These are phyloP conservation scores for Pseudochaenichthys georgianus DNA, from an alignment of 2,797 vertebrate genomes.

Conservation along the genomic window DNA sequence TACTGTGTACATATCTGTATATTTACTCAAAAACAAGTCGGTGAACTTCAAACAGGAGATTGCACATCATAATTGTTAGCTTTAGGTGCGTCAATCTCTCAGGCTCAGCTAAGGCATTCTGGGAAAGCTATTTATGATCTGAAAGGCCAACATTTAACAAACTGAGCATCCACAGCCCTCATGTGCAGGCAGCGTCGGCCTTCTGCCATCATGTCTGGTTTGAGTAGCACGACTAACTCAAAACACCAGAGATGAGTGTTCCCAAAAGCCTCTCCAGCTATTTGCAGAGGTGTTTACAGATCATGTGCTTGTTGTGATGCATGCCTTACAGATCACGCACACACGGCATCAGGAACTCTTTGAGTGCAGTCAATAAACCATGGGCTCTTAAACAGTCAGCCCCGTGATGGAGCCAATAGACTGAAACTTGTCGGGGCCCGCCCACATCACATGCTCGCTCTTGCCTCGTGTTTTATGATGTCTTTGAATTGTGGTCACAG, in stretches of 20 bases:
- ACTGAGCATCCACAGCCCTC: neutral
- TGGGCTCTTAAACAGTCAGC: slow-evolving; percentile 14
- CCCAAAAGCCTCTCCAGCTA: slow-evolving; percentile 64
- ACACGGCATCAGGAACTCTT: slow-evolving; percentile 8
- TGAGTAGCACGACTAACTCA: slow-evolving; percentile 61
- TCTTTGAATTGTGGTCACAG: neutral
- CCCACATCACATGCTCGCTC: slow-evolving; percentile 1
- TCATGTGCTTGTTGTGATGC: slow-evolving; percentile 68
- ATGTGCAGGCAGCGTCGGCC: neutral
- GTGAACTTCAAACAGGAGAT: neutral
- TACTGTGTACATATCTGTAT: neutral
- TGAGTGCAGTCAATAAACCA: slow-evolving; percentile 30
- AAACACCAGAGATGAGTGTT: slow-evolving; percentile 48
- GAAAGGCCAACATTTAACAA: neutral
- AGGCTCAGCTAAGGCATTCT: neutral
- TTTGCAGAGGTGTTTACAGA: slow-evolving; percentile 83
- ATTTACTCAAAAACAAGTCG: neutral
- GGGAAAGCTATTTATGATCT: neutral
- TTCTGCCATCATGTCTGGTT: slow-evolving; percentile 39
- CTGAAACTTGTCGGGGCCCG: neutral
- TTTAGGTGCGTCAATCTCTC: neutral
- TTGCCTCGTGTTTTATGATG: neutral
- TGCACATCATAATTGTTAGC: neutral
- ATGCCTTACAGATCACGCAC: slow-evolving; percentile 27
- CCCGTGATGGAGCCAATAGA: neutral